Percentiles rank a stretch among this genome's conserved stretches.
These are phyloP conservation scores for Sepiola atlantica DNA, from an alignment of 2,888 invertebrate genomes.

Conservation along the genomic window DNA sequence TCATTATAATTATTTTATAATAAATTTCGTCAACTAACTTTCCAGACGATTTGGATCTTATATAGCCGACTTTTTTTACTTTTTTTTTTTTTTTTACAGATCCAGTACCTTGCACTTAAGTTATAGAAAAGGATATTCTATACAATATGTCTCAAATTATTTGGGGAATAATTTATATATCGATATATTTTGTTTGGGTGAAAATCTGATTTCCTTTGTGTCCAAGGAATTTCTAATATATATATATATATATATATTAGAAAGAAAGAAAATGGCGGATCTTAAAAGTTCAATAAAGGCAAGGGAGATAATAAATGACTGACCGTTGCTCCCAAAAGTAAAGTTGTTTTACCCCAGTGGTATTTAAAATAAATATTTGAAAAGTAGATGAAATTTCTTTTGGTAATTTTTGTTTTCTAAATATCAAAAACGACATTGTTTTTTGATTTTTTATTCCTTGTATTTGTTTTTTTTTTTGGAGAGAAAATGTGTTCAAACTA, in stretches of 20 bases:
- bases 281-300: background rate
- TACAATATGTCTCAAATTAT: constrained; percentile 14
- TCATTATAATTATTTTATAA: background rate
- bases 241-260: no score
- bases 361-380: background rate
- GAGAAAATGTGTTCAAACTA: background rate
- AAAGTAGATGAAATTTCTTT: background rate
- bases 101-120: background rate
- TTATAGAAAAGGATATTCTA: background rate
- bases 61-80: background rate
- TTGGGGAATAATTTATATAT: background rate
- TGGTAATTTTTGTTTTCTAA: background rate
- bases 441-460: no score
- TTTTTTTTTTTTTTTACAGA: no score
- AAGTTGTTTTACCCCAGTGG: background rate
- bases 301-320: background rate
- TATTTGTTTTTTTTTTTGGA: background rate
- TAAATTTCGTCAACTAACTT: background rate
- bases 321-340: background rate
- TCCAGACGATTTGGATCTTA: background rate
- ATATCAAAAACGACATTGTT: background rate
- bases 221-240: background rate
- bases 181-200: background rate
- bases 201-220: background rate
- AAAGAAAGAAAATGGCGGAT: background rate